Base-by-base conservation (phyloP, 2,888 invertebrate species). In the Drosophila quinaria region DNA sequence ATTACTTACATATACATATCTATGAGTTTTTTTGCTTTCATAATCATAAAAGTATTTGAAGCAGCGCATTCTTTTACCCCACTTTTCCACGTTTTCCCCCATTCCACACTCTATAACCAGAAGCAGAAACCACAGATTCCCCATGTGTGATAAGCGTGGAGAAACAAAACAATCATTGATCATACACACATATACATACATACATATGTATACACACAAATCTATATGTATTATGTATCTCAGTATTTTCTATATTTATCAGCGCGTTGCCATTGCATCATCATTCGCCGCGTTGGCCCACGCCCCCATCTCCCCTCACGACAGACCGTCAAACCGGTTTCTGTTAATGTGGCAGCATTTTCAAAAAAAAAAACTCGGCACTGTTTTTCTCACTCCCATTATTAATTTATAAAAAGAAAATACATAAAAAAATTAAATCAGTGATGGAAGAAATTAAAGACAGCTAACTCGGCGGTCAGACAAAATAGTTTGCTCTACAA, bases 171-270 rank as follows among this genome's bases (percentile, higher is more conserved):
- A 50, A 46, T 61, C 49, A 74, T 47, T 74, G 70, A 74, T 66
- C 75, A 15, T 31, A 22, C 22, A 19, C n/a, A 35, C 3, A 31
- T 10, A 1, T 31, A 15, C 25, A 22, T n/a, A 19, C n/a, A 35
- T 10, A 31, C 3, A 1, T 31, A 0, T 11, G 4, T 33, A 33
- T 11, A 56, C 17, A 9, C 13, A 11, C 13, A 54, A 25, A 56
- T 56, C 37, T 59, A 15, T 49, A 41, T 19, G 11, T 51, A 44
- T 59, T 39, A 10, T 47, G 35, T 58, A 31, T 63, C 60, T 25
- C 58, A 46, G 33, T 37, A n/a, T 46, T 46, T 50, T 80, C 84
- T 84, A 87, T 81, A 86, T 88, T 85, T 87, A 86, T 81, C 77
- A 72, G 55, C 56, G 35, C 55, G 62, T 79, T 75, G 80, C 46